phyloP scores from a whole-genome alignment of 2,888 invertebrate species.

The Dexiosoma caninum region DNA sequence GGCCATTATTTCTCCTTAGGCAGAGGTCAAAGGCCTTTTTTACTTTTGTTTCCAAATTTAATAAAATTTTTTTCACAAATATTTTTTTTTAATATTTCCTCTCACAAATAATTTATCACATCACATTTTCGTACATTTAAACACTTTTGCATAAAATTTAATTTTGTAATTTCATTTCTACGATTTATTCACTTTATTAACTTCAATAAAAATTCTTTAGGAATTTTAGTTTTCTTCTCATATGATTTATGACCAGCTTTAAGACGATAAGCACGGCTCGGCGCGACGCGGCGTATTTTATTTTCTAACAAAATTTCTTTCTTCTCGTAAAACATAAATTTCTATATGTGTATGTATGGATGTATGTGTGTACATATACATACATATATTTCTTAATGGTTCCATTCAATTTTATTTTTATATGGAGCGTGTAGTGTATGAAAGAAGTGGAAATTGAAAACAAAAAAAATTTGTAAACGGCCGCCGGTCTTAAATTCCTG shows the following conservation, averaged over 20 bases:
- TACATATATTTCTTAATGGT: conserved; percentile 29
- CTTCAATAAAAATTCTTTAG: conserved; percentile 13
- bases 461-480: conserved; percentile 28
- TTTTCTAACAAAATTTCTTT: conserved; percentile 12
- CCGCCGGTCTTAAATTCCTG: conserved; percentile 63
- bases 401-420: conserved; percentile 34
- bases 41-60: not conserved
- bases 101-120: too few species aligned
- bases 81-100: not conserved
- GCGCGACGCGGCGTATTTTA: conserved; percentile 8
- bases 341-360: too few species aligned
- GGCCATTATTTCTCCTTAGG: conserved; percentile 43
- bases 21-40: conserved; percentile 53
- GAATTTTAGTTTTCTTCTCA: conserved; percentile 21
- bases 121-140: not conserved
- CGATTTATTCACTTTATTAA: not conserved
- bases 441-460: conserved; percentile 63
- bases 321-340: conserved; percentile 14
- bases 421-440: conserved; percentile 56
- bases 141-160: conserved; percentile 3
- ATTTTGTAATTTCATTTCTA: too few species aligned
- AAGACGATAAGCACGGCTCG: conserved; percentile 24
- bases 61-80: conserved; percentile 2
- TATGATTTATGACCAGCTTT: conserved; percentile 26
- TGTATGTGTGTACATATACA: too few species aligned